These are phyloP conservation scores for Tetramorium bicarinatum DNA, from an alignment of 2,888 invertebrate genomes.

Conservation along the genomic window DNA sequence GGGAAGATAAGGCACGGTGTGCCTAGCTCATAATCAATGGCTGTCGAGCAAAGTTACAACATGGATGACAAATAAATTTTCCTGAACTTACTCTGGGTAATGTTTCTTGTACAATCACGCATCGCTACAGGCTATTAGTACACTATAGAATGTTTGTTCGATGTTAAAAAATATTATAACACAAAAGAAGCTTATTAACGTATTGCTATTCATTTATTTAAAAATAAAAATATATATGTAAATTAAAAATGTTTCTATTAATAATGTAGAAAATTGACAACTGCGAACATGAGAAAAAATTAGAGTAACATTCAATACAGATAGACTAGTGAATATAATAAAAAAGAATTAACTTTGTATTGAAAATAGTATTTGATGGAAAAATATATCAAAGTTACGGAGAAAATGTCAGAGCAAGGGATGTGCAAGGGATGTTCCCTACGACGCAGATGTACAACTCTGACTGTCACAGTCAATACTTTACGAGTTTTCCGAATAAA, in stretches of 20 bases:
- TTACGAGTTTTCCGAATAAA: conserved; percentile 81
- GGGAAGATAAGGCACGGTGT: conserved; percentile 84
- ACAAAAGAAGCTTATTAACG: neutral
- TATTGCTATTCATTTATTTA: neutral
- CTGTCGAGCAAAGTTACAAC: conserved; percentile 76
- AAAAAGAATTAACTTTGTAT: conserved; percentile 57
- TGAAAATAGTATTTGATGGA: conserved; percentile 52
- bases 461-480: conserved; percentile 57
- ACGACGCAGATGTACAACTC: conserved; percentile 67
- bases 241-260: conserved; percentile 12
- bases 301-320: neutral
- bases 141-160: neutral
- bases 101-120: conserved; percentile 17
- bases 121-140: conserved; percentile 7
- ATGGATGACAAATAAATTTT: conserved; percentile 73
- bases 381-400: conserved; percentile 59
- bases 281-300: neutral
- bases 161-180: neutral
- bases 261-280: neutral
- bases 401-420: conserved; percentile 60
- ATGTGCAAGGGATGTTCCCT: conserved; percentile 69
- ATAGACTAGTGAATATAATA: neutral
- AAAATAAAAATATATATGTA: neutral
- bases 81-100: conserved; percentile 31
- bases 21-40: conserved; percentile 83